Evolutionary conservation across 2,888 invertebrate genomes (phyloP), one percentile per base, ranked within the genome.

Genomic region (Poecilus cupreus): DNA sequence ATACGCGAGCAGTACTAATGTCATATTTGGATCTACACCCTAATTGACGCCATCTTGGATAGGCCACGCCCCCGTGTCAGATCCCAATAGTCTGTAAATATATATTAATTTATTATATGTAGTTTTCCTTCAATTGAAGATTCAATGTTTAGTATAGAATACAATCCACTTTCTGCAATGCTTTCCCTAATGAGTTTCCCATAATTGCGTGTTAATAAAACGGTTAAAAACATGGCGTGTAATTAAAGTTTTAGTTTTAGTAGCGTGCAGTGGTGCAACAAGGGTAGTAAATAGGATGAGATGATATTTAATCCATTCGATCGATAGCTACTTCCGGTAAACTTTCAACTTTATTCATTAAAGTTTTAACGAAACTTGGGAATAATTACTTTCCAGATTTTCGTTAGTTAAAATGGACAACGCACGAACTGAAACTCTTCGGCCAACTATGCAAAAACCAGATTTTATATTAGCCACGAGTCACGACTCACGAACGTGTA

Each of bases 271-370:
- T 2, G 11, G 1, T 3, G 1, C 43, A 13, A 13, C 16, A 51
- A 13, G 13, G 13, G 18, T 51, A 18, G 16, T 32, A 32, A 32
- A 32, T 32, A 51, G 18, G 51, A 51, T 16, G 16, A 13, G 51
- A 22, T 22, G 60, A 60, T 60, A 60, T 60, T 60, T 60, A 60
- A 24, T 24, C 26, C 26, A 24, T 32, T 60, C 60, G 60, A 68
- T 68, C 37, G 68, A 68, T 37, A 37, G 16, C 18, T 26, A 18
- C 16, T 68, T 68, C 18, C 60, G 13, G 13, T 16, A 32, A 32
- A 68, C 68, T 68, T 32, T 1, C 20, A 75, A 75, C 75, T 75
- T 75, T 75, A 75, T 75, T 75, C 75, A 75, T 75, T 75, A 75
- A 75, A 75, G 49, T 75, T 75, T 75, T 75, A 75, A 8, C 26